Evolutionary conservation across 2,888 invertebrate genomes (phyloP), one percentile per base, ranked within the genome.

Genomic region (Saturnia pavonia): DNA sequence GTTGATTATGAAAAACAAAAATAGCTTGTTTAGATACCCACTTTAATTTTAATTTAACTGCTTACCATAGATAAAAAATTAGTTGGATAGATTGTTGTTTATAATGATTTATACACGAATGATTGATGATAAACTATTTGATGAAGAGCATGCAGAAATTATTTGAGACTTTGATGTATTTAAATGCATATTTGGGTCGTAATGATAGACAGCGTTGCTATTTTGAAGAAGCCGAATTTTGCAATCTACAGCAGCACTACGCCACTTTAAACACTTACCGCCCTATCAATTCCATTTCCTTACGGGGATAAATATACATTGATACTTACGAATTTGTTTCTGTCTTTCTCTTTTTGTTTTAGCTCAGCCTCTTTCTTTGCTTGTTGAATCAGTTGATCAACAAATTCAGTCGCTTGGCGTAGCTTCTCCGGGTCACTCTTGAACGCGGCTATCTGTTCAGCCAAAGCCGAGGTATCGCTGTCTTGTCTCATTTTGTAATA

Each of bases 351-450:
- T 90, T 92, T 94, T 83, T 90, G 90, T 91, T 94, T 95, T 79
- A 91, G 85, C 79, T 94, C 94, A 76, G 94, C 95, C 86, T 95
- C 95, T 84, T 91, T 91, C 87, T 95, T 94, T 75, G 95, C 95
- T 85, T 94, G 94, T 82, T 94, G 93, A 82, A 95, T 92, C 73
- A 95, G 92, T 84, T 95, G 94, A 80, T 95, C 95, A 76, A 95
- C 94, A 87, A 95, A 95, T 77, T 95, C 95, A 74, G 91, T 90
- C 69, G 95, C 93, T 73, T 94, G 90, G 74, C 94, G 93, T 84
- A 95, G 94, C 86, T 95, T 95, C 74, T 94, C 94, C 60, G 95
- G 94, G 81, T 95, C 95, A 77, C 91, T 92, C 86, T 94, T 95
- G 85, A 95, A 95, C 74, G 94, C 92, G 67, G 93, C 92, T 80